Base-by-base conservation (phyloP, 2,888 invertebrate species). In the Drosophila borborema region DNA sequence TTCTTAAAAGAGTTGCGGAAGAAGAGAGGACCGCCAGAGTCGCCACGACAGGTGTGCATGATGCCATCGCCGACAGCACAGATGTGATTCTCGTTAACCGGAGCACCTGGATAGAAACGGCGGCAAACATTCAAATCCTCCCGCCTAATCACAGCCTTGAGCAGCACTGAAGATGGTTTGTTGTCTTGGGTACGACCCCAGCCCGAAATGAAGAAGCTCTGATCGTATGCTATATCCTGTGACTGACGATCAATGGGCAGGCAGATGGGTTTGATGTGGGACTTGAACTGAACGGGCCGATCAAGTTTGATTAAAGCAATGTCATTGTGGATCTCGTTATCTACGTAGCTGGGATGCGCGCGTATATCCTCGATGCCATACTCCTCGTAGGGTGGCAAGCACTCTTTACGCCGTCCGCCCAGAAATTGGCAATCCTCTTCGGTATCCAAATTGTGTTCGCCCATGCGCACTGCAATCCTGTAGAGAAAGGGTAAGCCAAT, bases 261-360 rank as follows among this genome's bases (percentile, higher is more conserved):
- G 31, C 92, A 92, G 20, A 92, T 72, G 12, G 92, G 90, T 38
- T 81, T 85, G 14, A 92, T 92, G 64, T 91, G 91, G 7, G 9
- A 72, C 80, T 72, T 46, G 49, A 73, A 55, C 82, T 60, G 54
- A 0, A 90, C 92, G 12, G 77, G 28, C 0, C 81, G 80, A 38
- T 89, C 68, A 4, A 93, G 60, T 78, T 95, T 93, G 60, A 96
- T 89, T 6, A 96, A 87, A 1, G 94, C 96, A 55, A 96, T 94
- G 77, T 96, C 96, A 77, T 96, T 92, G 16, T 92, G 90, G 20
- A 93, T 87, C 34, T 81, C 82, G 0, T 76, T 63, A 2, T 72
- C 70, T 7, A 69, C 93, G 77, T 95, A 96, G 5, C 93, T 92
- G 0, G 94, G 94, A 91, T 96, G 96, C 3, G 93, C 89, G 18